Evolutionary conservation across 2,888 invertebrate genomes (phyloP), one percentile per base, ranked within the genome.

Genomic region (Neria commutata): DNA sequence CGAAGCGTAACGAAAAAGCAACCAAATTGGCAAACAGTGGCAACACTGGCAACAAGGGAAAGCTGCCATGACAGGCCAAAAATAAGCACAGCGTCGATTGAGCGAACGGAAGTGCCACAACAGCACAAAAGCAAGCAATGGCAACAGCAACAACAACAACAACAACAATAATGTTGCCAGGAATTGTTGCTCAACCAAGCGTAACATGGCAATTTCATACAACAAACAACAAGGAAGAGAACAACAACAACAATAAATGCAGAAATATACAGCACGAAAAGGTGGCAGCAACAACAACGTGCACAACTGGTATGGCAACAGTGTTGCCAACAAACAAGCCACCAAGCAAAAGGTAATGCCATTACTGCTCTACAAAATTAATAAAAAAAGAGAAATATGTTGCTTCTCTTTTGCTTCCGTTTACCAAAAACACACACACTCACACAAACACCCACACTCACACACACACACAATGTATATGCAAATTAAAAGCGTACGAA

Each of bases 401-500:
- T n/a, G n/a, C n/a, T n/a, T n/a, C n/a, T n/a, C n/a, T n/a, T n/a
- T n/a, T n/a, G n/a, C n/a, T 37, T 37, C 16, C n/a, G 37, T 37
- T 6, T 29, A 29, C 11, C 29, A 6, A 6, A 8, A 29, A 42
- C 29, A 42, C 24, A 14, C 17, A 17, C 29, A 42, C 24, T n/a
- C 17, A 17, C 21, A 23, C 51, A 19, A 14, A 46, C 26, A 8
- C 10, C n/a, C n/a, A 24, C 21, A 48, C 24, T 14, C 23, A 10
- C 14, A 48, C 6, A 45, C 23, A 42, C 24, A 37, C 42, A 59
- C 61, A 55, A 65, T 59, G 54, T 61, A 63, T 56, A 60, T 61
- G 56, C 67, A 71, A 74, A 73, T 75, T 71, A 73, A 73, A 70
- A 70, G 67, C 69, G 64, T 67, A 74, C 67, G 70, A 69, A 70